A percentile compares a stretch with the other conserved stretches of the same genome.
These are phyloP conservation scores for Glaucomys volans DNA, from an alignment of 2,113 vertebrate genomes.

Conservation along the genomic window DNA sequence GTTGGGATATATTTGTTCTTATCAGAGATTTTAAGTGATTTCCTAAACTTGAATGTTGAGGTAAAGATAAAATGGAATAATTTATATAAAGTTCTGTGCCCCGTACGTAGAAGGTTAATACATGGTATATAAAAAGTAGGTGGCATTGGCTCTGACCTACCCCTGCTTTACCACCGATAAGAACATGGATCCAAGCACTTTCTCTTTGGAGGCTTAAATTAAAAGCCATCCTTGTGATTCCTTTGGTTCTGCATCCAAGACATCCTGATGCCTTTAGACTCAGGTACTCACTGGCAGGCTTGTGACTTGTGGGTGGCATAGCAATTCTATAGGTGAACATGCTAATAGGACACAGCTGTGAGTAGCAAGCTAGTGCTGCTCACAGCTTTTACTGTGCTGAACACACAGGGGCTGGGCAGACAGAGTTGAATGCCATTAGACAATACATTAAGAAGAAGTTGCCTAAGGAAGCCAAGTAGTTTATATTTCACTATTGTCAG, in stretches of 20 bases:
- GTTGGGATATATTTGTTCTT: not conserved
- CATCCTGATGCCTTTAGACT: not conserved
- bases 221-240: not conserved
- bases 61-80: not conserved
- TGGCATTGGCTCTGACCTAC: not conserved
- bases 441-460: constrained; percentile 17
- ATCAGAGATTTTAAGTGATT: not conserved
- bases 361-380: not conserved
- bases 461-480: constrained; percentile 50
- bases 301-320: not conserved
- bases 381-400: not conserved
- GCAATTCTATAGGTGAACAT: not conserved
- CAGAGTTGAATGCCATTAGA: not conserved
- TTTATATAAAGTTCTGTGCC: not conserved
- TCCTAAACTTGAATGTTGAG: not conserved
- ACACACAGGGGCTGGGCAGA: not conserved
- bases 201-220: not conserved
- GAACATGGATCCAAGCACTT: not conserved
- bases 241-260: not conserved
- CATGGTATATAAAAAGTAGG: not conserved
- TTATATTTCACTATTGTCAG: constrained; percentile 53
- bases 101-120: not conserved
- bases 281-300: not conserved
- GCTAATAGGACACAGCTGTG: not conserved
- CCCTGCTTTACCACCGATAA: not conserved